These are phyloP conservation scores for Dynastes tityus DNA, from an alignment of 2,888 invertebrate species.

Conservation along the genomic window DNA sequence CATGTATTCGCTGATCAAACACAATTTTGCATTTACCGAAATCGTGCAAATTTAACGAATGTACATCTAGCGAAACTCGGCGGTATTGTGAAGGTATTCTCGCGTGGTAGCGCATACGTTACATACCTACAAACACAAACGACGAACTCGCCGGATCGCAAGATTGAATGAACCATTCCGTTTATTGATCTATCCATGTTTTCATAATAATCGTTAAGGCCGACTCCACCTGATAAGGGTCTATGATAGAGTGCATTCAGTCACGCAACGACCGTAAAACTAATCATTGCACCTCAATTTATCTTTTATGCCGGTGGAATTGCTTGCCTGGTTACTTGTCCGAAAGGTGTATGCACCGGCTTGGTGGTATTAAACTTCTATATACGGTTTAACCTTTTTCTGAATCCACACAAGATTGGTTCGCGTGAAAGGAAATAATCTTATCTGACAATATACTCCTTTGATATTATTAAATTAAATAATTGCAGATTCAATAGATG, in stretches of 20 bases:
- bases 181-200: conserved; percentile 42
- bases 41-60: conserved; percentile 38
- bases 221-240: conserved; percentile 54
- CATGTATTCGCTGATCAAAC: conserved; percentile 22
- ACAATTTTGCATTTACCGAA: conserved; percentile 38
- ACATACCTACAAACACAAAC: background rate
- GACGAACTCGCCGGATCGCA: background rate
- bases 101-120: background rate
- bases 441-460: background rate
- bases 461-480: background rate
- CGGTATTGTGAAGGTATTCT: background rate
- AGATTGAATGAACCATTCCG: conserved; percentile 48
- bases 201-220: conserved; percentile 51
- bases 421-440: background rate
- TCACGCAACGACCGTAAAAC: conserved; percentile 54
- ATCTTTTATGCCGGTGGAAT: conserved; percentile 30
- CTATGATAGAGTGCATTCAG: conserved; percentile 54
- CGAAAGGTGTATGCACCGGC: conserved; percentile 7
- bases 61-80: background rate
- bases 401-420: background rate
- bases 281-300: conserved; percentile 48
- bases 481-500: background rate
- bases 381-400: background rate
- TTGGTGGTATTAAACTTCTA: conserved; percentile 1
- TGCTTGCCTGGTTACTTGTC: conserved; percentile 3